phyloP scores from a whole-genome alignment of 2,797 vertebrate species.

The Caiman crocodilus region DNA sequence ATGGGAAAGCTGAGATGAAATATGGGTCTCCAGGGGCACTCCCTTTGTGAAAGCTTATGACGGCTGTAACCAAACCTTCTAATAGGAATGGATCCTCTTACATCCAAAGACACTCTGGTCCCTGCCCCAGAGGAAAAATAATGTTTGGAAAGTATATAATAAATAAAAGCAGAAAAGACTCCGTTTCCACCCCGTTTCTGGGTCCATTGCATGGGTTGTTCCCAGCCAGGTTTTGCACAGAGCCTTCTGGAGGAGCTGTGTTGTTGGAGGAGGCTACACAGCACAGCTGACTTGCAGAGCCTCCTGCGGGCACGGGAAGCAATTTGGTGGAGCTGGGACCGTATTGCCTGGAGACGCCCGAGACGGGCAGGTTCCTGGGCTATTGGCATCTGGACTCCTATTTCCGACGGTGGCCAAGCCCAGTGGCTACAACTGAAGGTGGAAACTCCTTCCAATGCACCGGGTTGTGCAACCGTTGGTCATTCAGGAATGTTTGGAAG shows the following conservation, averaged over 20 bases:
- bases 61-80: constrained; percentile 80
- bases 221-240: constrained; percentile 9
- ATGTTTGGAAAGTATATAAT: constrained; percentile 46
- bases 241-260: constrained; percentile 29
- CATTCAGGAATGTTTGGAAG: not conserved
- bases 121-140: constrained; percentile 51
- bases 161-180: not conserved
- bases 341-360: not conserved
- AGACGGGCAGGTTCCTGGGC: not conserved
- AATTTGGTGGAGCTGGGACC: constrained; percentile 46
- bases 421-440: constrained; percentile 50
- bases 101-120: constrained; percentile 70
- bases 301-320: constrained; percentile 30
- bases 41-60: constrained; percentile 80
- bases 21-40: constrained; percentile 74
- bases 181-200: not conserved
- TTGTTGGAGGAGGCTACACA: constrained; percentile 26
- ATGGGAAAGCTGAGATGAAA: constrained; percentile 81
- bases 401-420: not conserved
- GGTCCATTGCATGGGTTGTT: constrained; percentile 17
- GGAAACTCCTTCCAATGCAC: constrained; percentile 21
- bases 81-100: constrained; percentile 78
- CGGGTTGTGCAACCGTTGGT: not conserved
- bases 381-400: not conserved
- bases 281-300: constrained; percentile 44